Base-by-base conservation (phyloP, 2,113 vertebrate species). In the Pelmatolapia mariae region DNA sequence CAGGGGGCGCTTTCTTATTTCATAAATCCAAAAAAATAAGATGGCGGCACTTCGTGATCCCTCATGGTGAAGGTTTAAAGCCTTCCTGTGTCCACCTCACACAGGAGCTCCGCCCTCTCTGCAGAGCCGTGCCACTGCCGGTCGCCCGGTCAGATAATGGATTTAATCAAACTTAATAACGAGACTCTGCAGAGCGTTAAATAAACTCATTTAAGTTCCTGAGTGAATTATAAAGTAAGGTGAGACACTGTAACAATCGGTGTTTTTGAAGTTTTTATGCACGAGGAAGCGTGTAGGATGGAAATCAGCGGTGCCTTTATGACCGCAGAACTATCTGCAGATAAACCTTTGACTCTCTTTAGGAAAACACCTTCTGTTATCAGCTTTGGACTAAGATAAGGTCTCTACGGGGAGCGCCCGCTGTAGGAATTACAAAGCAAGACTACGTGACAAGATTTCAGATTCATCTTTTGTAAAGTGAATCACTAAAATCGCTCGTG, bases 401-500 rank as follows among this genome's bases (percentile, higher is more conserved):
- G 10, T 36, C 18, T 63, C 31, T 66, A 19, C 57, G 31, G 0
- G 5, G 10, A 33, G 57, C 3, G 29, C 26, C 43, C 3, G 3
- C 57, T 31, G 26, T 10, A 0, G 31, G 0, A 56, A 63, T 63
- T 63, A 11, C 59, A 63, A 36, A 63, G 6, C 0, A 31, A 33
- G 26, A 56, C 5, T 6, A 12, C 4, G 5, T 54, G n/a, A 54
- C 53, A 61, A 61, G 29, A 57, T 26, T 57, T 57, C 54, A 26
- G 54, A 57, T 15, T 26, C 24, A 15, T 24, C 54, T 56, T 56
- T 56, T 11, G 59, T 36, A 19, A 63, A 63, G 31, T 1, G 16
- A 63, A 0, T 7, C 59, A 0, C 31, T 36, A 3, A 0, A 66
- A 5, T 18, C 18, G 6, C 18, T 12, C 10, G 3, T 38, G 31